These are phyloP conservation scores for Melipona beecheii DNA, from an alignment of 2,888 invertebrate species.

Conservation along the genomic window DNA sequence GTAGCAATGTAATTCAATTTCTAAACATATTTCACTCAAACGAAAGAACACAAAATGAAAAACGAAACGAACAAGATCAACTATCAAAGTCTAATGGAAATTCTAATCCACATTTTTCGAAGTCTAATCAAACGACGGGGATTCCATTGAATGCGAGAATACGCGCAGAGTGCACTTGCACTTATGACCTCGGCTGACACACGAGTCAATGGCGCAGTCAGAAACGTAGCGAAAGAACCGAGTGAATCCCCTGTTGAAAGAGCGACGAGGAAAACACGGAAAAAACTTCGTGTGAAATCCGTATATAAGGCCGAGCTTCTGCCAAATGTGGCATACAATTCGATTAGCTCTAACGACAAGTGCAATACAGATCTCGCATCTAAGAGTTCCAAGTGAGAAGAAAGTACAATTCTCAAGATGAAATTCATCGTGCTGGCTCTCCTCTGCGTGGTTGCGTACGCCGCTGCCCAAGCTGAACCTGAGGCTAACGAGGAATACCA, in stretches of 20 bases:
- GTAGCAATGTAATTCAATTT: no score
- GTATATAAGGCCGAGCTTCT: conserved; percentile 39
- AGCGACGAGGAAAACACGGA: neutral
- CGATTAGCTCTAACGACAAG: conserved; percentile 16
- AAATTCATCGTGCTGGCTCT: conserved; percentile 33
- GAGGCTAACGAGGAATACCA: neutral
- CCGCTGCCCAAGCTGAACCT: neutral
- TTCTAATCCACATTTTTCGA: neutral
- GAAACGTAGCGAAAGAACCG: neutral
- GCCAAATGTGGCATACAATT: conserved; percentile 16
- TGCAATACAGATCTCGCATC: neutral
- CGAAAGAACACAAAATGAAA: no score
- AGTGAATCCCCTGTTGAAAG: conserved; percentile 30
- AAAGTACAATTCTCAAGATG: conserved; percentile 24
- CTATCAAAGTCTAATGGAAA: neutral
- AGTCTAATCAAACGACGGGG: neutral
- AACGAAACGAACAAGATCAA: no score
- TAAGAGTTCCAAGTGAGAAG: neutral
- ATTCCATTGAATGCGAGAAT: neutral
- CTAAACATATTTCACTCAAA: no score
- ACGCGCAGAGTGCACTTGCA: no score
- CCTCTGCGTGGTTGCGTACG: conserved; percentile 25
- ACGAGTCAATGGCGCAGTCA: neutral
- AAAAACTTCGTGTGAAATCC: neutral
- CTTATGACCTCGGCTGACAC: conserved; percentile 14